Evolutionary conservation across 92 coral and sea anemone species (phyloP).

Genomic region (Pocillopora grandis): DNA sequence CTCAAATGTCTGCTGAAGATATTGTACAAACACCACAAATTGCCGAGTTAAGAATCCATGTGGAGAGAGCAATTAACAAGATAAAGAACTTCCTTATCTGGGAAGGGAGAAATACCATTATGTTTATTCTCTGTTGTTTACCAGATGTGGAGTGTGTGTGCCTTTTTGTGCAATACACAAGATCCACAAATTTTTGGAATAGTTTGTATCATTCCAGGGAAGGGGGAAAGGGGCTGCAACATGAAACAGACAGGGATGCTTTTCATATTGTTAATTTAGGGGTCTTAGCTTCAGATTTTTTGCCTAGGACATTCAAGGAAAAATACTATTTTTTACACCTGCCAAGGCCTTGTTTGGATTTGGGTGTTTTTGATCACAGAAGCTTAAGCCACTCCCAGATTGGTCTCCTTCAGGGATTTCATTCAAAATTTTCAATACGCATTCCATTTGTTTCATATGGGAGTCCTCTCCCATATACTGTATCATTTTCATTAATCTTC

Average conservation of each 20-base stretch:
- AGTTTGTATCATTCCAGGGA: neutral
- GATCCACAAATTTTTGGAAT: slow-evolving; percentile 8
- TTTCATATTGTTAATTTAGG: neutral
- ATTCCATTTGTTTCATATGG: neutral
- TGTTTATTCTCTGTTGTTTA: slow-evolving; percentile 20
- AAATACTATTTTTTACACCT: too few relatives aligned
- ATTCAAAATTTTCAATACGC: neutral
- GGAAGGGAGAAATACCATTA: slow-evolving; percentile 33
- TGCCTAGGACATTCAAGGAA: too few relatives aligned
- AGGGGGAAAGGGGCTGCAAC: neutral
- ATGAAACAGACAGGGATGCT: slow-evolving; percentile 33
- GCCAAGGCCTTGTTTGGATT: too few relatives aligned
- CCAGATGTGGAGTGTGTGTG: slow-evolving; percentile 18
- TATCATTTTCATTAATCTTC: too few relatives aligned
- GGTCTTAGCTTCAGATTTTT: too few relatives aligned
- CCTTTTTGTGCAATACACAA: slow-evolving; percentile 26
- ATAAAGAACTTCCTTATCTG: slow-evolving; percentile 29
- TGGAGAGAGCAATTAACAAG: too few relatives aligned
- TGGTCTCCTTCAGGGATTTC: slow-evolving; percentile 23
- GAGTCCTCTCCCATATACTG: too few relatives aligned
- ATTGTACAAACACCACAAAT: too few relatives aligned
- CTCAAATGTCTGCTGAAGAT: too few relatives aligned
- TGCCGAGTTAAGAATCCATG: too few relatives aligned
- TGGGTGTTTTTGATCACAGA: too few relatives aligned
- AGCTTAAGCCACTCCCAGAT: slow-evolving; percentile 10